Percentiles rank a stretch among this genome's conserved stretches.
Conservation (phyloP, 2,888 invertebrate genomes). For the Trissoscelio sp. region DNA sequence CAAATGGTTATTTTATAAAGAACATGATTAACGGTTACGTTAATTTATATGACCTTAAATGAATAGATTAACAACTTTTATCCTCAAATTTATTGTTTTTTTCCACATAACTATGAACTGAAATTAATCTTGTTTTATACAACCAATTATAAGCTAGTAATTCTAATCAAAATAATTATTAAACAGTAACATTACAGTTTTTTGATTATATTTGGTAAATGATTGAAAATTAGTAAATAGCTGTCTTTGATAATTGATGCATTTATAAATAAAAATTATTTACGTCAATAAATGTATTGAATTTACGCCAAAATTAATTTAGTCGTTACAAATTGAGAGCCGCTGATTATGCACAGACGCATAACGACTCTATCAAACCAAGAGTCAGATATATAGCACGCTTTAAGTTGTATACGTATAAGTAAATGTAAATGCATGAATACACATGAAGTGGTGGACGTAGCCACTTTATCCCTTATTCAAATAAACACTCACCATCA, state of each 20-base stretch:
- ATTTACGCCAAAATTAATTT: constrained; percentile 29
- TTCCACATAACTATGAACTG: neutral
- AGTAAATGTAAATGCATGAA: constrained; percentile 44
- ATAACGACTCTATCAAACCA: constrained; percentile 77
- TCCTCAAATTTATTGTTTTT: constrained; percentile 11
- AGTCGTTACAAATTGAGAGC: constrained; percentile 72
- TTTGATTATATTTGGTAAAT: too few species aligned
- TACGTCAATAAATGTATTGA: constrained; percentile 10
- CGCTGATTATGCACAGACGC: constrained; percentile 75
- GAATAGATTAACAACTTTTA: constrained; percentile 49
- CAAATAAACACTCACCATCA: constrained; percentile 72
- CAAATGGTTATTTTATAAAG: constrained; percentile 60
- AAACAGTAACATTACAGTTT: too few species aligned
- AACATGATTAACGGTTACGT: constrained; percentile 50
- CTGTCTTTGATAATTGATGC: too few species aligned
- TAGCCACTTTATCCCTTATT: constrained; percentile 72
- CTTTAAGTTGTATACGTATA: constrained; percentile 36
- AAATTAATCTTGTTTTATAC: constrained; percentile 15
- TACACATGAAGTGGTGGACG: constrained; percentile 37
- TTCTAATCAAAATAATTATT: too few species aligned
- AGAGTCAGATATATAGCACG: constrained; percentile 48
- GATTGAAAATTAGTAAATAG: too few species aligned
- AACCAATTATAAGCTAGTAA: neutral
- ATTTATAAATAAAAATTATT: too few species aligned
- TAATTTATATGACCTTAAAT: constrained; percentile 53